Evolutionary conservation across 2,797 vertebrate genomes (phyloP), one percentile per base, ranked within the genome.

Genomic region (Coranthus polyacanthus): DNA sequence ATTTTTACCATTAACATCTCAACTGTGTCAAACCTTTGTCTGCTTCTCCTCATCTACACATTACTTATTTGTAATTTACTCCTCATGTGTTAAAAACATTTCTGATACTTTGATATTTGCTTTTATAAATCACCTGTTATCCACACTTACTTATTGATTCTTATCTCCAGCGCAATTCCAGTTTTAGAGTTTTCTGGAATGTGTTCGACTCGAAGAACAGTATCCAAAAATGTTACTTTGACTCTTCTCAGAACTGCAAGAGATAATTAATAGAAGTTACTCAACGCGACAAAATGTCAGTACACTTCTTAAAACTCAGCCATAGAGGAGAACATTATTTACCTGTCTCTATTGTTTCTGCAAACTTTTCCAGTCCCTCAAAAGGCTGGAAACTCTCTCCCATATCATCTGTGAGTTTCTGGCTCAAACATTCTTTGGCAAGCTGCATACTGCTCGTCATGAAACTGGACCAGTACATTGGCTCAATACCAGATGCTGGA

Each of bases 391-490:
- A 96, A 38, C 94, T 96, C 90, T 99, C 98, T 75, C 95, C 96
- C 89, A 97, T 95, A 18, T 99, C 98, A 76, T 99, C 98, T 0
- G 95, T 97, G 61, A 99, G 81, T 83, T 96, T 98, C 87, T 99
- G 98, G 91, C 96, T 98, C 68, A 99, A 93, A 90, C 98, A 99
- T 79, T 99, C 98, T 86, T 98, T 97, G 65, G 98, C 98, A 46
- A 99, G 84, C 69, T 99, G 98, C 96, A 99, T 98, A 63, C 97
- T 99, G 87, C 97, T 99, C 0, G 97, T 98, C 98, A 99, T 99
- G 81, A 99, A 99, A 86, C 97, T 99, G 74, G 98, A 99, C 98
- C 97, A 99, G 79, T 92, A 99, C 97, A 99, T 98, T 20, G 97
- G 97, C 80, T 99, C 98, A 60, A 93, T 93, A 8, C 95, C 96